Evolutionary conservation across 2,888 invertebrate genomes (phyloP).

Genomic region (Mimachlamys varia): DNA sequence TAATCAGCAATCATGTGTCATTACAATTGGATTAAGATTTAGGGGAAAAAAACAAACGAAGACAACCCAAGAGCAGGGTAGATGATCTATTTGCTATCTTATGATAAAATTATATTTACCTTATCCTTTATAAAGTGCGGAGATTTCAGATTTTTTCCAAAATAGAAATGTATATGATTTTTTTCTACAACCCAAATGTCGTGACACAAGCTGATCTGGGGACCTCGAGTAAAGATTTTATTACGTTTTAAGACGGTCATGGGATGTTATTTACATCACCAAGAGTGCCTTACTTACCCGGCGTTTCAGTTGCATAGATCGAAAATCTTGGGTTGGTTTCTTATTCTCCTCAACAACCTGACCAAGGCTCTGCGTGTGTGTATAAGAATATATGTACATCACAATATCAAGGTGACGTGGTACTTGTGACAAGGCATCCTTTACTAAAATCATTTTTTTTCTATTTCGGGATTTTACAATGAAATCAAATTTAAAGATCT

Average conservation of each 20-base stretch:
- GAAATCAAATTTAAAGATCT: too few species aligned
- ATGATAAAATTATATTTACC: too few species aligned
- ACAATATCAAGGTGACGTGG: neutral
- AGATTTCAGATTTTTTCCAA: neutral
- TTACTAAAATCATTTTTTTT: neutral
- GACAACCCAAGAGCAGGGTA: neutral
- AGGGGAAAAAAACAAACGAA: neutral
- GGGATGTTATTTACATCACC: constrained; percentile 7
- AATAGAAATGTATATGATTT: neutral
- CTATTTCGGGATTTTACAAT: too few species aligned
- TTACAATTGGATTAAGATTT: neutral
- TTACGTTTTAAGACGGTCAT: constrained; percentile 18
- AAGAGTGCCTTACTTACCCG: constrained; percentile 19
- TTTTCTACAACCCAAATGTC: neutral
- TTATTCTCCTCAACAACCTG: constrained; percentile 28
- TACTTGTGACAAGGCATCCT: neutral
- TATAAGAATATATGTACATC: constrained; percentile 31
- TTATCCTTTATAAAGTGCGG: neutral
- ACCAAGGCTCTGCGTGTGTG: constrained; percentile 23
- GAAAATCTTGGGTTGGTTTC: constrained; percentile 29
- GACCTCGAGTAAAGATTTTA: neutral
- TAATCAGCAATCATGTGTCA: constrained; percentile 12
- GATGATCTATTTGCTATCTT: neutral
- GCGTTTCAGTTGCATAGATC: constrained; percentile 33
- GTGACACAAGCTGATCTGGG: constrained; percentile 8